These are phyloP conservation scores for Pangasius larnaudii DNA, from an alignment of 2,797 vertebrate species.

Conservation along the genomic window DNA sequence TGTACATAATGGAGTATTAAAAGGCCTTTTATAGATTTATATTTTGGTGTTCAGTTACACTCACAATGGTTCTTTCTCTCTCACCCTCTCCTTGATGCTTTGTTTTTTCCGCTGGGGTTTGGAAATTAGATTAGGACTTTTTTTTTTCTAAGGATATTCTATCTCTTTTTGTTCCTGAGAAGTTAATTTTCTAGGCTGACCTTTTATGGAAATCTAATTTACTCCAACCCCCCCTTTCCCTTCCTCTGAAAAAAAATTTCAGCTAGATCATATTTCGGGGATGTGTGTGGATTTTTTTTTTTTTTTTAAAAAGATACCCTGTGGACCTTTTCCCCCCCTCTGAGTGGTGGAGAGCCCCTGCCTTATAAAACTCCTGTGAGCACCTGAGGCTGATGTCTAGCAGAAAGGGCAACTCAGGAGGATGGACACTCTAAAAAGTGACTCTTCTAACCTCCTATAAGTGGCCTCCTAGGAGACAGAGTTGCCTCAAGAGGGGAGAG, in stretches of 20 bases:
- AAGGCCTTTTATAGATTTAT: conserved; percentile 87
- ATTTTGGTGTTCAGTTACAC: conserved; percentile 84
- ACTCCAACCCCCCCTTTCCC: conserved; percentile 27
- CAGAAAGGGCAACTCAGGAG: background rate
- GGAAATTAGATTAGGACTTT: conserved; percentile 79
- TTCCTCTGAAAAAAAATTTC: conserved; percentile 41
- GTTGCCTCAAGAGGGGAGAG: background rate
- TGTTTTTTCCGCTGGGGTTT: conserved; percentile 79
- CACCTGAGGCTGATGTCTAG: conserved; percentile 32
- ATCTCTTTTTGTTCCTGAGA: conserved; percentile 66
- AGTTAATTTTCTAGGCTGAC: conserved; percentile 75
- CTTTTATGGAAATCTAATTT: conserved; percentile 80
- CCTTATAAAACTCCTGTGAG: conserved; percentile 36
- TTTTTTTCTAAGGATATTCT: conserved; percentile 77
- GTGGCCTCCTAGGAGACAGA: conserved; percentile 14
- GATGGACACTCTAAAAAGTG: conserved; percentile 20
- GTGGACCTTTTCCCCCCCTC: conserved; percentile 62
- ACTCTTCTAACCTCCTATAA: conserved; percentile 17
- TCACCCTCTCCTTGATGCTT: conserved; percentile 81
- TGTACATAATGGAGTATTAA: conserved; percentile 93
- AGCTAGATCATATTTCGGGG: conserved; percentile 61
- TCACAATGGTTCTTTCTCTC: conserved; percentile 86
- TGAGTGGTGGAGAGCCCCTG: conserved; percentile 20
- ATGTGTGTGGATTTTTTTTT: conserved; percentile 55
- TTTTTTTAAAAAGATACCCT: conserved; percentile 56